Conservation (phyloP, 1,140 invertebrate species). For the Drosophila repletoides region DNA sequence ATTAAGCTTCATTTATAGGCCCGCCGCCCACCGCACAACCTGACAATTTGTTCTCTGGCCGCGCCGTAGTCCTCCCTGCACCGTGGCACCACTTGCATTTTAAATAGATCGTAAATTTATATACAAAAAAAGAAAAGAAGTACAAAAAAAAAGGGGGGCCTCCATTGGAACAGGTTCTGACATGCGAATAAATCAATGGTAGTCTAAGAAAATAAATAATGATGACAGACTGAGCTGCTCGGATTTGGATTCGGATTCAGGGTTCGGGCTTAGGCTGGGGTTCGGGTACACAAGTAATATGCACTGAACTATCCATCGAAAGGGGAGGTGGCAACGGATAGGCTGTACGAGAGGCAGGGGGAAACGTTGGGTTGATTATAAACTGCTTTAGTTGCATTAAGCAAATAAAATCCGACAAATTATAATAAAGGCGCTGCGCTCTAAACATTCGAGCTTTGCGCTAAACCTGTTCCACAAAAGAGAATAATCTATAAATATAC, state of each 20-base stretch:
- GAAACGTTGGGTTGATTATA: background rate
- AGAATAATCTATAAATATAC: slow-evolving; percentile 13
- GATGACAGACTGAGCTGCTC: no score
- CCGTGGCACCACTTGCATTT: slow-evolving; percentile 2
- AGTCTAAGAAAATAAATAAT: slow-evolving; percentile 3
- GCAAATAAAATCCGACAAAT: slow-evolving; percentile 10
- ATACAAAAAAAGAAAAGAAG: slow-evolving; percentile 15
- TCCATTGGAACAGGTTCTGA: slow-evolving; percentile 20
- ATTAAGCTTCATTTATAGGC: slow-evolving; percentile 38
- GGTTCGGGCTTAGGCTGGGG: no score
- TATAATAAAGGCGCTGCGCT: background rate
- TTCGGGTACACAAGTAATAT: no score
- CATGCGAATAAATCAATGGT: slow-evolving; percentile 26
- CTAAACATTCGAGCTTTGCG: background rate
- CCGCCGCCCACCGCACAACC: slow-evolving; percentile 25
- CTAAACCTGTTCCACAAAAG: slow-evolving; percentile 22
- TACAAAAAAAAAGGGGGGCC: background rate
- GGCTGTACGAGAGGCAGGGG: background rate
- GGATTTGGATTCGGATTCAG: no score
- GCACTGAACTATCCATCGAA: background rate
- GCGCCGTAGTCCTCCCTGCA: background rate
- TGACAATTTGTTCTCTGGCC: slow-evolving; percentile 10
- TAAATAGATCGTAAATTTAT: slow-evolving; percentile 29
- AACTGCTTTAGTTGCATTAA: slow-evolving; percentile 19
- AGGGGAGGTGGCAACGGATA: background rate